Percentiles rank a stretch among this genome's conserved stretches.
Evolutionary conservation across 2,113 vertebrate genomes (phyloP).

Genomic region (Chloroceryle aenea): DNA sequence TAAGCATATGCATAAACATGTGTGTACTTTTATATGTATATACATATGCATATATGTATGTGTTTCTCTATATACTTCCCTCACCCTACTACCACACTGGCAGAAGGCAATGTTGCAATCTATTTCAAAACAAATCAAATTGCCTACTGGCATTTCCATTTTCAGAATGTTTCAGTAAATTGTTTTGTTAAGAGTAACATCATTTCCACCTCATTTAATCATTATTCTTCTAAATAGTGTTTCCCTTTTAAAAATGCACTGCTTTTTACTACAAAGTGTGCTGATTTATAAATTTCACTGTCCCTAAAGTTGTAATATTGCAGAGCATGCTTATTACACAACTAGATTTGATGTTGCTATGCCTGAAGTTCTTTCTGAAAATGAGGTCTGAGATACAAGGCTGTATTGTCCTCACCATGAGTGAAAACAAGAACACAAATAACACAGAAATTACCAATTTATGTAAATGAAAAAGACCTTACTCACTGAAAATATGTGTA

Average conservation of each 20-base stretch:
- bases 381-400: constrained; percentile 6
- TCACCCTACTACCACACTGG: not conserved
- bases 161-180: constrained; percentile 61
- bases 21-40: not conserved
- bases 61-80: not conserved
- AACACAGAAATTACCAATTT: not conserved
- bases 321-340: constrained; percentile 7
- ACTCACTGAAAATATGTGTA: not conserved
- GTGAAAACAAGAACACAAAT: not conserved
- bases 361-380: constrained; percentile 5
- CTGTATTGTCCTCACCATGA: not conserved
- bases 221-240: constrained; percentile 37
- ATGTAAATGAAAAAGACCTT: not conserved
- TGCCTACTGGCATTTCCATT: constrained; percentile 60
- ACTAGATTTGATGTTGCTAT: not conserved
- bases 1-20: not conserved
- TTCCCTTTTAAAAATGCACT: constrained; percentile 50
- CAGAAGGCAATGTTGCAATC: constrained; percentile 6
- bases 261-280: constrained; percentile 27
- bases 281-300: constrained; percentile 43
- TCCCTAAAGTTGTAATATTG: constrained; percentile 12
- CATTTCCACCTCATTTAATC: constrained; percentile 66
- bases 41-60: not conserved
- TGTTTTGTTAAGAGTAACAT: constrained; percentile 68
- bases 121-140: constrained; percentile 68